Base-by-base conservation (phyloP, 2,113 vertebrate genomes). In the Athene cunicularia region DNA sequence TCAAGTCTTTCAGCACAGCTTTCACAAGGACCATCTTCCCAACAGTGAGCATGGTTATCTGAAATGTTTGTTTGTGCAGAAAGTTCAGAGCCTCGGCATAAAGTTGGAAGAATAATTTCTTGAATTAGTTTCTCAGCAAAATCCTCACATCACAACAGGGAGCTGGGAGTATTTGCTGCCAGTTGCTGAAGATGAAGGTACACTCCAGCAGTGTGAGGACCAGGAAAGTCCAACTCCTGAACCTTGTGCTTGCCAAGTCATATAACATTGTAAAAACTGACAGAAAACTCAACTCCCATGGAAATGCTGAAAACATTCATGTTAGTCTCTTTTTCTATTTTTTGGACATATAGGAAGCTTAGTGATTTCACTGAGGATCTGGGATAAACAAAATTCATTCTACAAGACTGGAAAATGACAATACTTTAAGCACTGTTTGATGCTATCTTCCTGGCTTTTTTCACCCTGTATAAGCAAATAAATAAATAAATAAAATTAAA, bases 11-110 rank as follows among this genome's bases (percentile, higher is more conserved):
- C 70, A 28, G 58, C 8, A 1, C 50, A 67, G 52, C 43, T 75
- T 67, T 60, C 59, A 47, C 49, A 20, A 3, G 1, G 1, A 11
- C 60, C 11, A 8, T 11, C 50, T 50, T 67, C 71, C n/a, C 62
- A 76, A 21, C 22, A 53, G 35, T 0, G 0, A 68, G n/a, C 1
- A 0, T 5, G 13, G 45, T 45, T 79, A 22, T 22, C 39, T 17
- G 9, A 60, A 66, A 58, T 3, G 14, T 30, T n/a, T 33, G 24
- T 5, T 50, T 39, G 59, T 32, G 33, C 49, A 64, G 43, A 12
- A 94, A 84, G 68, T 71, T 72, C 66, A 60, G 49, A 75, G 64
- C 37, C 43, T 53, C 14, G 1, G 43, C 30, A 79, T 23, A 63
- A 86, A 79, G 20, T n/a, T 6, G 33, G 16, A 81, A 93, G 37